Base-by-base conservation (phyloP, 2,888 invertebrate genomes). In the Adelphocoris suturalis region DNA sequence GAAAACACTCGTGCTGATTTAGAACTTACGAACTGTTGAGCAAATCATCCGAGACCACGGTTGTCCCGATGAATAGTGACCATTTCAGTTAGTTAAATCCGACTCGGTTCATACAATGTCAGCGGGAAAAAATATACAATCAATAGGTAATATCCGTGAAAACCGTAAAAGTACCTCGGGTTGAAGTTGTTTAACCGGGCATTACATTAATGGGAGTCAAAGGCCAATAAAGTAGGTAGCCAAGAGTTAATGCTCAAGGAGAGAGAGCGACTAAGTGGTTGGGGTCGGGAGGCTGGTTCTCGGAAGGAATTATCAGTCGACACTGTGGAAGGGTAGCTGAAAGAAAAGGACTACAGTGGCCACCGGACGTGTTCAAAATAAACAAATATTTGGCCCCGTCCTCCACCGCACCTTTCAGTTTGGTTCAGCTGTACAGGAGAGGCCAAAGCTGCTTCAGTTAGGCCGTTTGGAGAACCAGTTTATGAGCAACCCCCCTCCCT, bases 311-410 rank as follows among this genome's bases (percentile, higher is more conserved):
- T 61, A 86, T 86, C 86, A 86, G 68, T 68, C 75, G 86, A 86
- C 68, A 86, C 86, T 75, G 86, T 75, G 86, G 86, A 46, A 47
- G 75, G 86, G 86, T 75, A 86, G 86, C 68, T 75, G 55, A 86
- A 86, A 86, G 86, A 86, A 86, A 86, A 86, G 52, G 86, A 86
- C 86, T 75, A 75, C 48, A 68, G 48, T 68, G 86, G 86, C 86
- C 86, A 75, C 86, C 75, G 86, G 75, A 86, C 86, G 86, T 86
- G 86, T 86, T 86, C 68, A 86, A 86, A 86, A 86, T 86, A 86
- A 86, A 86, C 86, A 86, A 86, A 86, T 86, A 86, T 68, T 86
- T n/a, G 16, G 78, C 16, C 46, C 78, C 78, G 13, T 76, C 28
- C 28, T 46, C 28, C 28, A 16, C 82, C 52, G 52, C 82, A 19